Evolutionary conservation across 2,113 vertebrate species (phyloP).

Genomic region (Rhinolophus ferrumequinum): DNA sequence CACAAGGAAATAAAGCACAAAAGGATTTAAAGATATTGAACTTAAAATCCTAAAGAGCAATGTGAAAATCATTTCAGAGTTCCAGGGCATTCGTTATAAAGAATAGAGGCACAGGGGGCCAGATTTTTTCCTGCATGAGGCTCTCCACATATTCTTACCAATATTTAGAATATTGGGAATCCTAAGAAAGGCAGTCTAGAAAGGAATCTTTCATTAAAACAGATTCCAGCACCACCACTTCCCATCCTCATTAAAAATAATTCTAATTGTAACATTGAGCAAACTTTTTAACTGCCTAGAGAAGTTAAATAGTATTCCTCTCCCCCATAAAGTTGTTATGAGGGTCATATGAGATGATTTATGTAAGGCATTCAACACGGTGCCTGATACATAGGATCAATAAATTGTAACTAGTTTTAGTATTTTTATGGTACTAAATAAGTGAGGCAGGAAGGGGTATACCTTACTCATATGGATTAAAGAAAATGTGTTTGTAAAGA

Average conservation of each 20-base stretch:
- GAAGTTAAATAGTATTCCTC: neutral
- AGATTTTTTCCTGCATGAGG: neutral
- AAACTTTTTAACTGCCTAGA: neutral
- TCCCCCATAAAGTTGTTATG: neutral
- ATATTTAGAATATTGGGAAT: neutral
- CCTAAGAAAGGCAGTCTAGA: neutral
- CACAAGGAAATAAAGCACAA: conserved; percentile 50
- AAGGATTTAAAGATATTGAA: neutral
- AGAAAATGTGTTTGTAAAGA: conserved; percentile 23
- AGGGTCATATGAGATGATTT: neutral
- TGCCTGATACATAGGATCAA: neutral
- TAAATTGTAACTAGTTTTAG: neutral
- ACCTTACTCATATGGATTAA: neutral
- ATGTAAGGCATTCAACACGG: neutral
- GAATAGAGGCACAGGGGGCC: neutral
- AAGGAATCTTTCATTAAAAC: neutral
- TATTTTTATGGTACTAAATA: neutral
- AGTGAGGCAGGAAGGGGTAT: neutral
- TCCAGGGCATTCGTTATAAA: neutral
- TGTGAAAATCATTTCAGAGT: neutral
- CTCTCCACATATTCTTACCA: neutral
- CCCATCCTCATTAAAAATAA: neutral
- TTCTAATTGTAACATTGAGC: neutral
- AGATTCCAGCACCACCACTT: neutral
- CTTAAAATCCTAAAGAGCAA: neutral